Base-by-base conservation (phyloP, 2,797 vertebrate genomes). In the Pangasius macronema region DNA sequence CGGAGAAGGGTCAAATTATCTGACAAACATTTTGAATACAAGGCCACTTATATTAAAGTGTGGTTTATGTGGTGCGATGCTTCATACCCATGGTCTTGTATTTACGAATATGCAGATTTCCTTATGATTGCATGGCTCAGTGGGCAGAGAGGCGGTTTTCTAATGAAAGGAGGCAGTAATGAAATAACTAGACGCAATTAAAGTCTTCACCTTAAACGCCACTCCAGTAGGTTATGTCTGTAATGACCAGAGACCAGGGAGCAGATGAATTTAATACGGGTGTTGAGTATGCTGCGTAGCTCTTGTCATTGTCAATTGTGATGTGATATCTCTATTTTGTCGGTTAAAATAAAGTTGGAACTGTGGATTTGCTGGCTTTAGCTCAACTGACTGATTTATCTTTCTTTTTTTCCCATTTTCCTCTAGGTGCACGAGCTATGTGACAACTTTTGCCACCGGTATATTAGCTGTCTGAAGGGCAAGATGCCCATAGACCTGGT, bases 401-500 rank as follows among this genome's bases (percentile, higher is more conserved):
- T 92, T 92, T 94, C 94, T 92, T 91, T 92, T 90, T 91, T 91
- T 91, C 95, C 91, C 30, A 77, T 88, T 89, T 92, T 89, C 92
- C 42, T 91, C 92, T 93, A 99, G 98, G 98, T 99, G 92, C 98
- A 99, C 95, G 98, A 99, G 96, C 96, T 99, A 94, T 99, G 98
- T 96, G 98, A 99, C 97, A 99, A 99, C 96, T 99, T 99, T 96
- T 99, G 98, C 96, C 98, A 99, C 96, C 98, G 98, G 95, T 99
- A 99, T 97, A 99, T 99, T 97, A 99, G 98, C 96, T 99, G 98
- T 96, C 97, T 99, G 96, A 99, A 99, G 96, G 98, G 98, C 92
- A 99, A 99, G 96, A 99, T 99, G 98, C 98, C 98, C 95, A 99
- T 99, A 94, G 98, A 99, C 97, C 95, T 99, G 97, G 98, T 99